These are phyloP conservation scores for Diachasma alloeum DNA, from an alignment of 1,140 invertebrate genomes.

Conservation along the genomic window DNA sequence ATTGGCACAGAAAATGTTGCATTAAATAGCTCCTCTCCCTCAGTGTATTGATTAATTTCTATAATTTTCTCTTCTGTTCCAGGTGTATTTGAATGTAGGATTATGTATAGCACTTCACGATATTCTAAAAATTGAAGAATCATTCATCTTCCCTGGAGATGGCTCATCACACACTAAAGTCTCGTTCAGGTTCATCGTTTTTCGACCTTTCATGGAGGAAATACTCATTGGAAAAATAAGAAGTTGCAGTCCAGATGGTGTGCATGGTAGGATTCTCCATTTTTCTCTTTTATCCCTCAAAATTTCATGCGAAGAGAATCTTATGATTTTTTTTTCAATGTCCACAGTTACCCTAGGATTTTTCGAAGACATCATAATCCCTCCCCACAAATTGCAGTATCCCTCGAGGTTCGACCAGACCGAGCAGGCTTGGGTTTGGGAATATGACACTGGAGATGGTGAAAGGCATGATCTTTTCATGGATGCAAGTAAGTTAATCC, in stretches of 20 bases:
- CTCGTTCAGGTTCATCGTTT: constrained; percentile 90
- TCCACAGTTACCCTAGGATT: constrained; percentile 88
- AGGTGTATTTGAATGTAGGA: constrained; percentile 93
- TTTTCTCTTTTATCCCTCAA: neutral
- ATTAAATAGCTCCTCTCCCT: no score
- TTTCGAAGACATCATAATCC: constrained; percentile 95
- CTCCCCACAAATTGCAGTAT: constrained; percentile 85
- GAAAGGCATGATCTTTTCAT: constrained; percentile 88
- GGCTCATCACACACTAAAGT: constrained; percentile 93
- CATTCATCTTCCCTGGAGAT: constrained; percentile 92
- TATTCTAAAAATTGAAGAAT: constrained; percentile 86
- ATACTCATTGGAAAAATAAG: constrained; percentile 92
- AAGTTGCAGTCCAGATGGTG: constrained; percentile 88
- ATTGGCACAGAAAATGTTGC: no score
- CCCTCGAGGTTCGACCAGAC: constrained; percentile 92
- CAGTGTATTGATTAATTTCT: no score
- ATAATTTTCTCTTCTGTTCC: constrained; percentile 46
- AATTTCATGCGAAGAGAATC: neutral
- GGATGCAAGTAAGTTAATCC: constrained; percentile 72
- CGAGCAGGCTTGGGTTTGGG: constrained; percentile 95
- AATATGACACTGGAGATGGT: constrained; percentile 86
- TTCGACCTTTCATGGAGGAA: constrained; percentile 92
- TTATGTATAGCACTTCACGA: constrained; percentile 92
- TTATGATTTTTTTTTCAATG: neutral
- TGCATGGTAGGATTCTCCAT: constrained; percentile 75